Evolutionary conservation across 2,113 vertebrate species (phyloP), one percentile per base, ranked within the genome.

Genomic region (Sapajus apella): DNA sequence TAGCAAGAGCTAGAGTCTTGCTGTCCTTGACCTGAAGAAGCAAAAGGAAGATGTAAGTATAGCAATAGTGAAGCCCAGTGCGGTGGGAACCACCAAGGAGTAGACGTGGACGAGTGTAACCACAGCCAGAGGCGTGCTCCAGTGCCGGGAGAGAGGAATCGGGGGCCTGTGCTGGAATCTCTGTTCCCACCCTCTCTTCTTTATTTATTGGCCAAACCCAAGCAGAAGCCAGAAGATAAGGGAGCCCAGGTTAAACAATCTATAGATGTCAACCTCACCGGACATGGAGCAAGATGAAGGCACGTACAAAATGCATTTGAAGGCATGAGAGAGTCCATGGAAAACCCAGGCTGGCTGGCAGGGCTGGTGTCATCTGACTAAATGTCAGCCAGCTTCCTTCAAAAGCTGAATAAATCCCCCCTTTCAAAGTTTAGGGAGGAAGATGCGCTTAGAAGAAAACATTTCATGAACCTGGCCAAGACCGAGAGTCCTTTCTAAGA

Each of bases 401-500:
- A 70, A 96, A 95, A 68, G 32, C 32, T 32, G 27, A 93, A 79
- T 79, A 76, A 37, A n/a, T 37, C 21, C 21, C 13, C 4, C 3
- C 82, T 80, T 72, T 75, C 50, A 64, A 83, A 85, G n/a, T 79
- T 17, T 50, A 21, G 47, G 17, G 37, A 88, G 40, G 50, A 94
- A 91, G 72, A 77, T 50, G 21, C 37, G 25, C 55, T 90, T 87
- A 43, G 55, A 95, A 94, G 37, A 80, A 95, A 91, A 72, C 17
- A 80, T 43, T 82, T 77, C 17, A 55, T 87, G 73, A 25, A 82
- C 30, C 40, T 5, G 32, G 45, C 45, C 17, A 43, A 81, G 56
- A 81, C 68, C 11, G n/a, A 55, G 66, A 50, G 23, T 64, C 58
- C 91, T 43, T 40, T 84, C 52, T 93, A 95, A 72, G 13, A 76